Evolutionary conservation across 2,888 invertebrate species (phyloP).

Genomic region (Steromphala cineraria): DNA sequence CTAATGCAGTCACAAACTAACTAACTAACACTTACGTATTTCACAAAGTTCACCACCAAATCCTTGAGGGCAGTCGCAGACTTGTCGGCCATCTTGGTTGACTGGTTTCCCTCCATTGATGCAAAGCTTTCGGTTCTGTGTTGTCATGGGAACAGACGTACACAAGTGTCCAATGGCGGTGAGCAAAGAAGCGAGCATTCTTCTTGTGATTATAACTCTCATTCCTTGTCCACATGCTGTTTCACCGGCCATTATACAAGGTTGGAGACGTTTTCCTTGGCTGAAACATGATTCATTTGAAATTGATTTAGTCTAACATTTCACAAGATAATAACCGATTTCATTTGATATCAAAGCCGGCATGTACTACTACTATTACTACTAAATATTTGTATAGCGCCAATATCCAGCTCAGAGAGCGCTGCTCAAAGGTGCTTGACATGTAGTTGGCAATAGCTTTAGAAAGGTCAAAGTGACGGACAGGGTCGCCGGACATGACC

Average conservation of each 20-base stretch:
- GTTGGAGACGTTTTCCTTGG: neutral
- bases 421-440: no score
- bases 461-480: no score
- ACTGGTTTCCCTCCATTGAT: conserved; percentile 4
- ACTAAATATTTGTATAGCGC: no score
- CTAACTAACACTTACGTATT: conserved; percentile 23
- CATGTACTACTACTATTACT: no score
- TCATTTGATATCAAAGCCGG: no score
- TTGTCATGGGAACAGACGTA: neutral
- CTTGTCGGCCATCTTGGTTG: neutral
- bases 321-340: no score
- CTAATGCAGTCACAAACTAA: neutral
- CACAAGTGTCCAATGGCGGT: conserved; percentile 4
- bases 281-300: neutral
- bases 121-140: neutral
- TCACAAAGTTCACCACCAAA: conserved; percentile 21
- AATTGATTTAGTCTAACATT: neutral
- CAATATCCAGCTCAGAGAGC: no score
- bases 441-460: no score
- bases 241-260: conserved; percentile 25
- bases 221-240: conserved; percentile 23
- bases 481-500: no score
- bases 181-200: conserved; percentile 14
- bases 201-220: conserved; percentile 18
- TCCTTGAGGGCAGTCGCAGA: conserved; percentile 17